These are phyloP conservation scores for Mus pahari DNA, from an alignment of 2,113 vertebrate genomes.

Conservation along the genomic window DNA sequence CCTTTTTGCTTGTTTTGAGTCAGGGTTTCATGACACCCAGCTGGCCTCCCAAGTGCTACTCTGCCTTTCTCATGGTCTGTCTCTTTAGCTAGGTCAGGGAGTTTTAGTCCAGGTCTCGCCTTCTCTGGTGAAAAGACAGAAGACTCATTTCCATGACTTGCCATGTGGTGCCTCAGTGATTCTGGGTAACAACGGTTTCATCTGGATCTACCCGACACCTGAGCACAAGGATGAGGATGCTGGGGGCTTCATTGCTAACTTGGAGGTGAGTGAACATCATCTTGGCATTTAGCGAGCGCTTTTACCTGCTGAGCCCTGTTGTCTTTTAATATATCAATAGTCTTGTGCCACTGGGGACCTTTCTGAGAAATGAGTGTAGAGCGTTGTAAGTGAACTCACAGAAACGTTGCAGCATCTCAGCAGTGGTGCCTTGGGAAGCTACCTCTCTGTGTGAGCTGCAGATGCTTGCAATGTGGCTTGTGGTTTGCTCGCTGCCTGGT, in stretches of 20 bases:
- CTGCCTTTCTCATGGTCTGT: neutral
- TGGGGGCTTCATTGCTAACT: constrained; percentile 92
- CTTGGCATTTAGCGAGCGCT: neutral
- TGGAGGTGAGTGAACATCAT: constrained; percentile 88
- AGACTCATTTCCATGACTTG: constrained; percentile 98
- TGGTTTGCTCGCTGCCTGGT: neutral
- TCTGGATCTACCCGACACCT: constrained; percentile 96
- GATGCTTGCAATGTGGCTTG: neutral
- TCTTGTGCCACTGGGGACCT: neutral
- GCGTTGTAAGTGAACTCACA: neutral
- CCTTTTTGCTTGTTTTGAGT: neutral
- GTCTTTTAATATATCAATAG: neutral
- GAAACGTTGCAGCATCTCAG: neutral
- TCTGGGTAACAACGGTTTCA: constrained; percentile 96
- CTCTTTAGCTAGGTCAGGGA: constrained; percentile 93
- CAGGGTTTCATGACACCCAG: neutral
- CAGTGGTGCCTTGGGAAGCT: neutral
- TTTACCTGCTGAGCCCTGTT: neutral
- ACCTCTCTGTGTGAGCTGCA: neutral
- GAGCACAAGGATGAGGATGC: constrained; percentile 93
- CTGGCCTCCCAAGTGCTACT: neutral
- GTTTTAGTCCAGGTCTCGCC: constrained; percentile 96
- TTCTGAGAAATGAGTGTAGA: neutral
- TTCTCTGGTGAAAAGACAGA: constrained; percentile 96
- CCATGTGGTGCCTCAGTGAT: constrained; percentile 96